Conservation (phyloP, 2,797 vertebrate species). For the Atherinosoma microstoma region DNA sequence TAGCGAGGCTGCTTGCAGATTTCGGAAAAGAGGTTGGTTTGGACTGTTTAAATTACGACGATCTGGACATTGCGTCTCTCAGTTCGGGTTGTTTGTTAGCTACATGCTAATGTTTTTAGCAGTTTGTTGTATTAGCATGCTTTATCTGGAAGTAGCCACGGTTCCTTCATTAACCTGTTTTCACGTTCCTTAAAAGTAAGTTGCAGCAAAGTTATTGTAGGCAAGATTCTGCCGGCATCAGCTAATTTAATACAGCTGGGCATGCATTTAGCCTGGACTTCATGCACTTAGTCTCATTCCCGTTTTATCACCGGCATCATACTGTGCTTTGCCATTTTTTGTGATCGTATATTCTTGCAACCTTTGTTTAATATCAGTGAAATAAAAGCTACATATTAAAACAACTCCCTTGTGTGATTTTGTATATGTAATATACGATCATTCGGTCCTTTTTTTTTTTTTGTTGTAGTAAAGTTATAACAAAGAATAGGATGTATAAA, state of each 20-base stretch:
- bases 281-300: neutral
- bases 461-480: neutral
- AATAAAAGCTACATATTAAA: neutral
- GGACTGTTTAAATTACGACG: slow-evolving; percentile 3
- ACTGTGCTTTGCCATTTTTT: neutral
- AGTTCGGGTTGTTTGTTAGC: slow-evolving; percentile 13
- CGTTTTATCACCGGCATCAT: neutral
- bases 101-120: slow-evolving; percentile 78
- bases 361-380: neutral
- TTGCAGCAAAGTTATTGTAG: neutral
- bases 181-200: neutral
- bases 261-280: neutral
- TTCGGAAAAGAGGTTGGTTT: slow-evolving; percentile 83
- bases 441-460: neutral
- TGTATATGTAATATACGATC: neutral
- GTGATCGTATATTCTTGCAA: neutral
- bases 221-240: neutral
- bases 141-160: neutral
- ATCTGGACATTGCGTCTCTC: neutral
- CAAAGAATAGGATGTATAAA: neutral
- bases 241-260: neutral
- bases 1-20: slow-evolving; percentile 71
- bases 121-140: slow-evolving; percentile 14
- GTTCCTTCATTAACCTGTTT: slow-evolving; percentile 8
- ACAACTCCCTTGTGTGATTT: neutral